Conservation (phyloP, 2,888 invertebrate genomes). For the Drosophila falleni region DNA sequence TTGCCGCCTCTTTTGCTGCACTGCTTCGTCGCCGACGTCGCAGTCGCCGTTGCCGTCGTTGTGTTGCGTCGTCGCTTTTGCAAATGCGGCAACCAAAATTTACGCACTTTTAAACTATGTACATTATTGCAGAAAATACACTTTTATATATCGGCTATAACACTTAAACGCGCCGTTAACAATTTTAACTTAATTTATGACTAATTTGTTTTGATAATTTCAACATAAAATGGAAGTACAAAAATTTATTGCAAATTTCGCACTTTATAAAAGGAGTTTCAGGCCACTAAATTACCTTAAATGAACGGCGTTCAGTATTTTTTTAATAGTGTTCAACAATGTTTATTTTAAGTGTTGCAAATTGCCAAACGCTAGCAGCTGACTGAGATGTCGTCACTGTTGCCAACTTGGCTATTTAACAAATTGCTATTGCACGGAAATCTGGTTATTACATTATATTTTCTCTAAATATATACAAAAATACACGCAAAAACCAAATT, state of each 20-base stretch:
- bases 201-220: slow-evolving; percentile 70
- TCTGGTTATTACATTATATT: no score
- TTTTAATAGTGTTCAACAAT: slow-evolving; percentile 41
- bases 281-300: slow-evolving; percentile 51
- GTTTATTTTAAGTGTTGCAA: slow-evolving; percentile 31
- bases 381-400: slow-evolving; percentile 25
- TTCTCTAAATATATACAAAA: no score
- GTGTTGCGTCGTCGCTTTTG: slow-evolving; percentile 66
- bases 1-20: slow-evolving; percentile 78
- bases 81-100: slow-evolving; percentile 54
- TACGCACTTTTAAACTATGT: slow-evolving; percentile 76
- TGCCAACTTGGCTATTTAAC: no score
- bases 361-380: slow-evolving; percentile 45
- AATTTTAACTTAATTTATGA: slow-evolving; percentile 58
- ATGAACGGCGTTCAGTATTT: slow-evolving; percentile 54
- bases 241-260: slow-evolving; percentile 77
- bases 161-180: slow-evolving; percentile 47
- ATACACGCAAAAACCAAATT: no score
- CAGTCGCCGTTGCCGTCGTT: slow-evolving; percentile 32
- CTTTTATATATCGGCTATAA: slow-evolving; percentile 42
- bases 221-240: slow-evolving; percentile 77
- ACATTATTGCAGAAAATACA: slow-evolving; percentile 52
- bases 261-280: slow-evolving; percentile 68
- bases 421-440: no score
- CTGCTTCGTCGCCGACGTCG: slow-evolving; percentile 68